Base-by-base conservation (phyloP, 2,113 vertebrate species). In the Eurypyga helias region DNA sequence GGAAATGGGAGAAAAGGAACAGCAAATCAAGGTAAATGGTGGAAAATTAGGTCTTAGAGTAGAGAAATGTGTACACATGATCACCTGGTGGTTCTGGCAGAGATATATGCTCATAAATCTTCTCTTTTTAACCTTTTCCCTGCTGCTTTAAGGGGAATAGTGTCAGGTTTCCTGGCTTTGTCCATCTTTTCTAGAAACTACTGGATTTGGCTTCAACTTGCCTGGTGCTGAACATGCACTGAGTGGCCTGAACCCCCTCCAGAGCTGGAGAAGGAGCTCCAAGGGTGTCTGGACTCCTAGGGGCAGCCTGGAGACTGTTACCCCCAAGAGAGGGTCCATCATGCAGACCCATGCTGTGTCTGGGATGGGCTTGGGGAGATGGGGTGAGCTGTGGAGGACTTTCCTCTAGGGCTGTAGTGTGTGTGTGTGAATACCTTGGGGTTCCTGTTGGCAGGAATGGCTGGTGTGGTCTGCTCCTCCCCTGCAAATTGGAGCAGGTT, bases 1-100 rank as follows among this genome's bases (percentile, higher is more conserved):
- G 94, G 96, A 97, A 98, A 98, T 98, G 97, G 97, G 97, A 96
- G 97, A 98, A 97, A 97, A 92, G 93, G 95, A 98, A 97, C 97
- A 93, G 98, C 98, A 98, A 98, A 98, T 98, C 98, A 98, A 98
- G 94, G 97, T 92, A 98, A 98, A 98, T 98, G 92, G 97, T 97
- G 69, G 97, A 96, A 98, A 98, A 98, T 98, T 97, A 98, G 98
- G 97, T 98, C 97, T 98, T 98, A 94, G 97, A 96, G 94, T 97
- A 97, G 97, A 98, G 97, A 97, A 98, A 98, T 98, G 97, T 98
- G 93, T 98, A 97, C 93, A 95, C 97, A 98, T 95, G 96, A 98
- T 97, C 97, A 96, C 95, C 91, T 96, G 96, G 96, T 96, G 87
- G 93, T 97, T 96, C 97, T 94, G 87, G 96, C 95, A 94, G 91